phyloP scores from a whole-genome alignment of 2,113 vertebrate species.

The Oxyura jamaicensis region DNA sequence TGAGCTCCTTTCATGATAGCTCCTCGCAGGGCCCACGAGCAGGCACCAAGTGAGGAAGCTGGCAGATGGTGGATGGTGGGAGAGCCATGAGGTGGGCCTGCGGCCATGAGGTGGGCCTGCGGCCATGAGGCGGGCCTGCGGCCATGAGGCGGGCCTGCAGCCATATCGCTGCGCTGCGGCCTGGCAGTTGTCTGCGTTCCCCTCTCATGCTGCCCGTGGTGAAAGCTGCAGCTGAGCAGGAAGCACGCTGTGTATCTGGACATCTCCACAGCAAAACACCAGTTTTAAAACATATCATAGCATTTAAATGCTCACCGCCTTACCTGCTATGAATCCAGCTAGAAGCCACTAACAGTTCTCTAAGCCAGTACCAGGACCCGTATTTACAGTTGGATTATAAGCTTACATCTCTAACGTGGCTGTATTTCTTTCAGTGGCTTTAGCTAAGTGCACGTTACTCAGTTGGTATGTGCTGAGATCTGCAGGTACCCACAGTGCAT shows the following conservation, averaged over 20 bases:
- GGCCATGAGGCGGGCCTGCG: background rate
- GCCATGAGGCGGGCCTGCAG: background rate
- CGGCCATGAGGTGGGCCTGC: background rate
- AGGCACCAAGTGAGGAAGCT: background rate
- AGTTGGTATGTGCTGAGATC: accelerated
- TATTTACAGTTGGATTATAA: background rate
- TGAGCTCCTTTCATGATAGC: background rate
- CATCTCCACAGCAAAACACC: background rate
- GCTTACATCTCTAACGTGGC: background rate
- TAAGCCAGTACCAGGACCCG: background rate
- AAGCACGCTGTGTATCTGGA: background rate
- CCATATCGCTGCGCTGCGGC: too few relatives aligned
- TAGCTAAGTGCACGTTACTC: accelerated
- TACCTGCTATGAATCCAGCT: background rate
- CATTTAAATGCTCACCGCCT: background rate
- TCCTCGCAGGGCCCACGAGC: background rate
- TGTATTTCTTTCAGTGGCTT: background rate
- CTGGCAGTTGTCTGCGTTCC: background rate
- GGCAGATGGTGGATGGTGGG: accelerated
- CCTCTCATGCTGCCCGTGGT: accelerated
- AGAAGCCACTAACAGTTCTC: background rate
- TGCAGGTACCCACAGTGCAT: background rate
- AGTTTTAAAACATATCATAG: background rate
- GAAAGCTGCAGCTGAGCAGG: background rate
- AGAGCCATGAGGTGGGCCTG: background rate